A percentile compares a stretch with the other conserved stretches of the same genome.
Evolutionary conservation across 2,113 vertebrate species (phyloP).

Genomic region (Telmatochromis sp.): DNA sequence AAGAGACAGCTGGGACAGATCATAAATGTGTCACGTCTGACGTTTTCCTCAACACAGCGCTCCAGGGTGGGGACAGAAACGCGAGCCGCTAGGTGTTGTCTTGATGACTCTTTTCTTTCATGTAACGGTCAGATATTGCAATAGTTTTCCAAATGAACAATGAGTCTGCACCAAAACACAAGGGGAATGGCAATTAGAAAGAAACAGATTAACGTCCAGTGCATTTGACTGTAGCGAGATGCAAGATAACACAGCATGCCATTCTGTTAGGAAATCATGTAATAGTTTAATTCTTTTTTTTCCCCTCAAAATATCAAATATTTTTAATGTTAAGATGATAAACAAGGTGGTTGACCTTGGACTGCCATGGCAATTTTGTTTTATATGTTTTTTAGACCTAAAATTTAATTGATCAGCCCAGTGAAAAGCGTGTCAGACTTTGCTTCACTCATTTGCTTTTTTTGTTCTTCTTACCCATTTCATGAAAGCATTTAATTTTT

Average conservation of each 20-base stretch:
- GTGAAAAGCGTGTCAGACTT: neutral
- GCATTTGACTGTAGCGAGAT: neutral
- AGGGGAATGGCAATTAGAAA: neutral
- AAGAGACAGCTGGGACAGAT: neutral
- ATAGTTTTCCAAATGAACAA: neutral
- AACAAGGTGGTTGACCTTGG: neutral
- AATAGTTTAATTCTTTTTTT: neutral
- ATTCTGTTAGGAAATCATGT: neutral
- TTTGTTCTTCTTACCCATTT: neutral
- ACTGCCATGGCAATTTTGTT: neutral
- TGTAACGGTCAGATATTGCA: neutral
- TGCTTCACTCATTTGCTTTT: neutral
- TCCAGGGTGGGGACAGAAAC: neutral
- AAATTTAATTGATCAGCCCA: neutral
- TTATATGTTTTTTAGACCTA: neutral
- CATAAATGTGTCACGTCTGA: neutral
- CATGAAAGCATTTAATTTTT: neutral
- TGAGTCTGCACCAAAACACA: neutral
- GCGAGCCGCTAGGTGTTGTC: neutral
- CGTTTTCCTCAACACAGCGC: neutral
- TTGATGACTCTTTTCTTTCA: neutral
- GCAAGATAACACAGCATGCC: neutral
- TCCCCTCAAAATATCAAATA: accelerated
- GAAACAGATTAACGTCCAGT: neutral
- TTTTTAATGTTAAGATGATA: neutral